Conservation (phyloP, 2,888 invertebrate species). For the Protonemura montana region DNA sequence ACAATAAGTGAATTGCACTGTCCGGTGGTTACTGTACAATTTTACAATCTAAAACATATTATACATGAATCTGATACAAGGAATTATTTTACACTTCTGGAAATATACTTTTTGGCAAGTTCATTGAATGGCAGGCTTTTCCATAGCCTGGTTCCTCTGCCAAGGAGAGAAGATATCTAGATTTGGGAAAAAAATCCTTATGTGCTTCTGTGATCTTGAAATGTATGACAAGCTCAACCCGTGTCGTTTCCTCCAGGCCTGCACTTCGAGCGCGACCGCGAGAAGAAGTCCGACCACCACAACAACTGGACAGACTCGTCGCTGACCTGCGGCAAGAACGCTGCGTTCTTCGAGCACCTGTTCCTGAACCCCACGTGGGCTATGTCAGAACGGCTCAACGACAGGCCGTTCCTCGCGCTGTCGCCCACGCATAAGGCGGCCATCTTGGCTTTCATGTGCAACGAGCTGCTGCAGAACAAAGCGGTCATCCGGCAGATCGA, state of each 20-base stretch:
- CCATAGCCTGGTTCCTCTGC: too few species aligned
- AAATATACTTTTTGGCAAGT: too few species aligned
- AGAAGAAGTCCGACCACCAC: slow-evolving; percentile 84
- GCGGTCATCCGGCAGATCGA: slow-evolving; percentile 90
- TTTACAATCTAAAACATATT: too few species aligned
- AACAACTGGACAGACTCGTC: slow-evolving; percentile 48
- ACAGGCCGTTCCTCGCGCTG: slow-evolving; percentile 85
- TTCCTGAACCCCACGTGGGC: slow-evolving; percentile 82
- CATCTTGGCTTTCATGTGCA: slow-evolving; percentile 90
- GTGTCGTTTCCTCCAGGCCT: slow-evolving; percentile 65
- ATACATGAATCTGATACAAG: too few species aligned
- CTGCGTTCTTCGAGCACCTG: slow-evolving; percentile 78
- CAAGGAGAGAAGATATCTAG: too few species aligned
- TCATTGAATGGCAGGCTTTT: too few species aligned
- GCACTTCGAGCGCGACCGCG: slow-evolving; percentile 82
- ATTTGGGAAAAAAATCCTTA: too few species aligned
- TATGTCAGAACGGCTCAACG: slow-evolving; percentile 79
- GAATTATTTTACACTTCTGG: too few species aligned
- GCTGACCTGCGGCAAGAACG: slow-evolving; percentile 75
- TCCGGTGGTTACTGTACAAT: too few species aligned
- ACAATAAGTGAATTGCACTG: too few species aligned
- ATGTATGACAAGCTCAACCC: too few species aligned
- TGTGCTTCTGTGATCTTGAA: too few species aligned
- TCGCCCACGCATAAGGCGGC: slow-evolving; percentile 86
- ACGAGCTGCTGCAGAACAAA: slow-evolving; percentile 93